Evolutionary conservation across 2,888 invertebrate genomes (phyloP).

Genomic region (Zygogramma bicolorata): DNA sequence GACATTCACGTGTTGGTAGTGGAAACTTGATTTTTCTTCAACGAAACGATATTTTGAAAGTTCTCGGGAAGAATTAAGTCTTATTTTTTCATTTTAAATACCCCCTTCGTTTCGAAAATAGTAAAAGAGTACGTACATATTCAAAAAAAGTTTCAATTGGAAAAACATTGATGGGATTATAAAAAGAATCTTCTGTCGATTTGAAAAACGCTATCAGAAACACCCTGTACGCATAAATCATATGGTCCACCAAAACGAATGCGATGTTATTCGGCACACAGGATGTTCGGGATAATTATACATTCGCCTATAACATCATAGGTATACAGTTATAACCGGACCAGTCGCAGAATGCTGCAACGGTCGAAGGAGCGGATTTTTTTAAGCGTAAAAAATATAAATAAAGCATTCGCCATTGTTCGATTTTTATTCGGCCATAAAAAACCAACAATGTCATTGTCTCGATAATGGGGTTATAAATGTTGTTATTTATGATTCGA

Average conservation of each 20-base stretch:
- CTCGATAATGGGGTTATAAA: background rate
- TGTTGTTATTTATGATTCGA: background rate
- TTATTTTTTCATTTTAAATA: too few species aligned
- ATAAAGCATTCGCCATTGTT: constrained; percentile 7
- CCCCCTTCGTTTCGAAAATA: too few species aligned
- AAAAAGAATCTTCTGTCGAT: too few species aligned
- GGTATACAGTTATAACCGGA: background rate
- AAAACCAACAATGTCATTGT: constrained; percentile 10
- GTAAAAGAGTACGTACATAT: too few species aligned
- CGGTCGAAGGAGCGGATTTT: background rate
- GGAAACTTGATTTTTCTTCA: too few species aligned
- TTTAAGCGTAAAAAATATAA: constrained; percentile 7
- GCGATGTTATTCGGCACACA: background rate
- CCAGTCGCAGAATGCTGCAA: background rate
- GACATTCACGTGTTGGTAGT: too few species aligned
- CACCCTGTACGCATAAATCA: background rate
- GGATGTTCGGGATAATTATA: background rate
- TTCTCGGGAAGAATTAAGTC: too few species aligned
- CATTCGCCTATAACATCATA: background rate
- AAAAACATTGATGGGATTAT: background rate
- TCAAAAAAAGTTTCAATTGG: background rate
- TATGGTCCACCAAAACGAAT: background rate
- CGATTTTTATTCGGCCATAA: background rate
- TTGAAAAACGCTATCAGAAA: too few species aligned
- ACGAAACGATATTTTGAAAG: too few species aligned